phyloP scores from a whole-genome alignment of 2,797 vertebrate genomes.

The Gallinago nigripennis region DNA sequence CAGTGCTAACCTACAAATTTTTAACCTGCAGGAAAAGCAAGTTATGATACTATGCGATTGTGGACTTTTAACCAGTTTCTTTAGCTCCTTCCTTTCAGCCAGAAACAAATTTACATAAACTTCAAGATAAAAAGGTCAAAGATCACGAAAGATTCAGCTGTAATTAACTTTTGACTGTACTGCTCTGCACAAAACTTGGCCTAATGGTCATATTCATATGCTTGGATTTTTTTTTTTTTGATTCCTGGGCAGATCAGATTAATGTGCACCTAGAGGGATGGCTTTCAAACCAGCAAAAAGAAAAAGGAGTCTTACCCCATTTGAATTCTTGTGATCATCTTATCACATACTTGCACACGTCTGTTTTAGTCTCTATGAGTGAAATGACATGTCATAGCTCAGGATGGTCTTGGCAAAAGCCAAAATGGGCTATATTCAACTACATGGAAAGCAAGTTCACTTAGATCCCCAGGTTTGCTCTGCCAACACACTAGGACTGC shows the following conservation, averaged over 20 bases:
- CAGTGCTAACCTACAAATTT: background rate
- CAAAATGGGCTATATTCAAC: background rate
- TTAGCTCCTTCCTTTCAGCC: background rate
- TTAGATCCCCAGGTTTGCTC: background rate
- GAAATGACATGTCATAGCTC: background rate
- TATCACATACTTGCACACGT: background rate
- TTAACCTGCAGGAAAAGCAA: background rate
- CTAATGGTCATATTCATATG: background rate
- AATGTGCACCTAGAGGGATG: background rate
- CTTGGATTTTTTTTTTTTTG: background rate
- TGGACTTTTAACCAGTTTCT: background rate
- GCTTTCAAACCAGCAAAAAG: background rate
- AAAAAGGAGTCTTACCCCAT: background rate
- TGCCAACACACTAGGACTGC: background rate
- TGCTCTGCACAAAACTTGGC: background rate
- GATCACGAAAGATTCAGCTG: background rate
- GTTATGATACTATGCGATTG: background rate
- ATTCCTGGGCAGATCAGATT: background rate
- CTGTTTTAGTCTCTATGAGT: background rate
- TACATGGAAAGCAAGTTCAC: background rate
- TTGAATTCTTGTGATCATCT: background rate
- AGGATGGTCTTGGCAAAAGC: background rate
- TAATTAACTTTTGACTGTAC: slow-evolving; percentile 2
- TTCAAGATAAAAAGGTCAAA: background rate
- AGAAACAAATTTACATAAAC: background rate